A percentile compares a stretch with the other conserved stretches of the same genome.
phyloP scores from a whole-genome alignment of 1,140 invertebrate genomes.

The Mactra quadrangularis region DNA sequence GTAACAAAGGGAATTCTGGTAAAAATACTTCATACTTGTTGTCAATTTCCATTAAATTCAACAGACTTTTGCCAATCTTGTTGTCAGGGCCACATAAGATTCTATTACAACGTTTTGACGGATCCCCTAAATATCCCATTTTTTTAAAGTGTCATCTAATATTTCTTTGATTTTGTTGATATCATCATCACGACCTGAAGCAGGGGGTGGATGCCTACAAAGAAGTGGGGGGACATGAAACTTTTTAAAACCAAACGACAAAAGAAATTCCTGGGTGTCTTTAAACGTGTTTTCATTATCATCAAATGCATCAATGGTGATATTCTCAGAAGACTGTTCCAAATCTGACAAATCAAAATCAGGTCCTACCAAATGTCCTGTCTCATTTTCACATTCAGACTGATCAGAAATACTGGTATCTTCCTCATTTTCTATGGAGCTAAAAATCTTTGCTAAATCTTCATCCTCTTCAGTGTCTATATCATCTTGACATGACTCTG shows the following conservation, averaged over 20 bases:
- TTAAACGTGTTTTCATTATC: not conserved
- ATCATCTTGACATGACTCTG: no score
- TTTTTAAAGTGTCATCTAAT: slow-evolving; percentile 1
- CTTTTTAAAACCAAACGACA: slow-evolving; percentile 13
- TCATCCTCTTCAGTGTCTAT: no score
- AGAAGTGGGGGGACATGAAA: no score
- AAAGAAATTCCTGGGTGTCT: not conserved
- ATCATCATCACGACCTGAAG: slow-evolving; percentile 20
- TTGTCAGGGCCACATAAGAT: slow-evolving; percentile 22
- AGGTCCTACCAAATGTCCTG: not conserved
- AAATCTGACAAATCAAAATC: no score
- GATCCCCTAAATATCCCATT: slow-evolving; percentile 4
- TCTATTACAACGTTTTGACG: not conserved
- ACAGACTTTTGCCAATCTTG: slow-evolving; percentile 1
- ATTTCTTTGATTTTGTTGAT: slow-evolving; percentile 8
- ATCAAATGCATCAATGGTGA: not conserved
- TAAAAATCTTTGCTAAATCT: no score
- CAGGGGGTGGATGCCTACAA: slow-evolving; percentile 15
- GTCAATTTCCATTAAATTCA: not conserved
- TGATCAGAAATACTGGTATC: slow-evolving; percentile 1
- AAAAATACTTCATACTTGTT: slow-evolving; percentile 13
- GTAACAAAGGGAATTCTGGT: slow-evolving; percentile 12
- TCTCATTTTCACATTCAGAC: not conserved
- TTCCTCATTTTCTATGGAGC: no score
- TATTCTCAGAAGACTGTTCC: slow-evolving; percentile 10